Base-by-base conservation (phyloP, 1,140 invertebrate genomes). In the Brachionus angularis region DNA sequence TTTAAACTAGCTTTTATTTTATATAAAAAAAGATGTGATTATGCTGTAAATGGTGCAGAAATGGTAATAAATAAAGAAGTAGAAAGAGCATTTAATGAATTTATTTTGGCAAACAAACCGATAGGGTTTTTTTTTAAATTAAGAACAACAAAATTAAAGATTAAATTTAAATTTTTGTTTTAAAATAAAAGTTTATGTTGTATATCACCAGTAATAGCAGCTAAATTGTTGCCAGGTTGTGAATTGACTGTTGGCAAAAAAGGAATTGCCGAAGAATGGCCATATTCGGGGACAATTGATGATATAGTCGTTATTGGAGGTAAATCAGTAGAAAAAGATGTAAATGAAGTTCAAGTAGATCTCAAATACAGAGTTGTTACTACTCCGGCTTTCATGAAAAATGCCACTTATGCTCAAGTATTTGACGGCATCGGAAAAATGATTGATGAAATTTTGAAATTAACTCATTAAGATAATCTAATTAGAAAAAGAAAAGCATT, bases 331-430 rank as follows among this genome's bases (percentile, higher is more conserved):
- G 82, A 83, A 67, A 78, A 80, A 44, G 73, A 78, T 71, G 80
- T 81, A 2, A 75, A 82, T 69, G 85, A 84, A 64, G 76, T 83
- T 12, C 78, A 82, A 23, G 75, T 81, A 29, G 85, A 86, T 76
- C 75, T 76, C 2, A 78, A 82, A 7, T 84, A 85, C 74, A 81
- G 82, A 33, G 78, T 87, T 29, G 82, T 85, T 8, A 85, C 84
- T 12, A 85, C 85, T 3, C 85, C 86, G 7, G 86, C 85, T 0
- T 87, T 83, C 78, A 85, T 87, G 84, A 86, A 84, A 72, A 78
- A 84, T 27, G 77, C 79, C 64, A 74, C 71, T 23, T 81, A 82
- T 31, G 80, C 83, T 62, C 82, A 86, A 64, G 76, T 86, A 46
- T 81, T 84, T 74, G 81, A 84, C 71, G 85, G 85, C 3, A 83